phyloP scores from a whole-genome alignment of 2,113 vertebrate genomes.

The Hemiscyllium ocellatum region DNA sequence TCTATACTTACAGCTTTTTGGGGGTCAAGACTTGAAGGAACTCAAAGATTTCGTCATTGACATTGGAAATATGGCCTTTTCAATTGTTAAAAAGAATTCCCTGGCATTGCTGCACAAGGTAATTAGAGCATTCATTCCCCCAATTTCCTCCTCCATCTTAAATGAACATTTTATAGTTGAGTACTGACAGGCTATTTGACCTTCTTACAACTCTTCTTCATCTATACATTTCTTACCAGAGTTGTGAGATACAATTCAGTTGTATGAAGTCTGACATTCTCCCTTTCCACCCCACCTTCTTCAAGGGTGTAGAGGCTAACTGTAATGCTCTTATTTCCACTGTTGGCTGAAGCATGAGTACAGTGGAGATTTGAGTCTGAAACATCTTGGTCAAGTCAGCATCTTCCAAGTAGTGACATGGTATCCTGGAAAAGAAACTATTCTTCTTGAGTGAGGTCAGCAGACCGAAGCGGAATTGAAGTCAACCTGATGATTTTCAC shows the following conservation, averaged over 20 bases:
- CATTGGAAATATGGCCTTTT: slow-evolving; percentile 57
- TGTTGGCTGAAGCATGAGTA: neutral
- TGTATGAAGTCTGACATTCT: neutral
- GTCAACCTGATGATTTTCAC: neutral
- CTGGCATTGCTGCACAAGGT: slow-evolving; percentile 81
- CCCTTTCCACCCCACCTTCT: neutral
- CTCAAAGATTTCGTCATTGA: slow-evolving; percentile 56
- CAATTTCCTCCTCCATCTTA: neutral
- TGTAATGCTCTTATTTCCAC: neutral
- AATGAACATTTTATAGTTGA: neutral
- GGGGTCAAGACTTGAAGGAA: slow-evolving; percentile 51
- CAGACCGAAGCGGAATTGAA: neutral
- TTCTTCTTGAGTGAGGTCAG: neutral
- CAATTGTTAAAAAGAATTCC: slow-evolving; percentile 56
- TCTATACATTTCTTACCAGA: neutral
- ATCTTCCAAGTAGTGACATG: neutral
- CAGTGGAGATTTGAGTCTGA: neutral
- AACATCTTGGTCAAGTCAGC: neutral
- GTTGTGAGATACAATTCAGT: neutral
- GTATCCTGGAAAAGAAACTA: neutral
- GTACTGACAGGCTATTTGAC: neutral
- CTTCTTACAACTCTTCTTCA: neutral
- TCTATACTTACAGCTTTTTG: slow-evolving; percentile 58
- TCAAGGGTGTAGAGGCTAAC: neutral
- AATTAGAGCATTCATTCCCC: slow-evolving; percentile 38